phyloP scores from a whole-genome alignment of 2,797 vertebrate species.

The Picus viridis region DNA sequence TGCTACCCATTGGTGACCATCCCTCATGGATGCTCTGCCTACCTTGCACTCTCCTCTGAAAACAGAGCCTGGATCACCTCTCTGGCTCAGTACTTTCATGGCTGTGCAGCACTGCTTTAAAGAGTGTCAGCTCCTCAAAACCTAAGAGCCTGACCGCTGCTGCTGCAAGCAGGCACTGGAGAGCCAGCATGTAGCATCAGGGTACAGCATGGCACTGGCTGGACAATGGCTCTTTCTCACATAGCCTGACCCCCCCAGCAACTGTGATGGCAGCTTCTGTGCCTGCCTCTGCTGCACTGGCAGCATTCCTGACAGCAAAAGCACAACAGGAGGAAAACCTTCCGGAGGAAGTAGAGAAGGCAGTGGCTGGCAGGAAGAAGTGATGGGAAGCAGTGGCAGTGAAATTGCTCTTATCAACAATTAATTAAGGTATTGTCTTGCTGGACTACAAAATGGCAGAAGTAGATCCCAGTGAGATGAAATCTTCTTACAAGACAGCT shows the following conservation, averaged over 20 bases:
- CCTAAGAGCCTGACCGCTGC: not conserved
- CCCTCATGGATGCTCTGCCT: not conserved
- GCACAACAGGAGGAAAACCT: not conserved
- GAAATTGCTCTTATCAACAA: slow-evolving; percentile 73
- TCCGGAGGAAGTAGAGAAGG: not conserved
- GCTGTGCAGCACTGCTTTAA: not conserved
- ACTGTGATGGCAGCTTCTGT: not conserved
- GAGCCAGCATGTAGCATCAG: not conserved
- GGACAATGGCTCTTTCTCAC: not conserved
- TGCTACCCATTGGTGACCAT: not conserved
- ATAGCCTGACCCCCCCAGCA: not conserved
- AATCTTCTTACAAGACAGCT: slow-evolving; percentile 73
- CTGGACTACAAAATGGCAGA: slow-evolving; percentile 67
- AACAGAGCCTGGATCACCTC: not conserved
- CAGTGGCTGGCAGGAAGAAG: not conserved
- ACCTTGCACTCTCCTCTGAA: not conserved
- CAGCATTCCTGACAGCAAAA: not conserved
- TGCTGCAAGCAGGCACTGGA: not conserved
- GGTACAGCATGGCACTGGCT: not conserved
- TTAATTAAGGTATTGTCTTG: slow-evolving; percentile 77
- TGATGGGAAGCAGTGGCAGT: slow-evolving; percentile 14
- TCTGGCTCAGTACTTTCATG: not conserved
- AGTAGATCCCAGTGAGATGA: slow-evolving; percentile 62
- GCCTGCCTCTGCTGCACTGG: not conserved
- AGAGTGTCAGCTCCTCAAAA: not conserved